Evolutionary conservation across 37 sponge, comb jelly and placozoan species (phyloP).

Genomic region (Hormiphora californensis): DNA sequence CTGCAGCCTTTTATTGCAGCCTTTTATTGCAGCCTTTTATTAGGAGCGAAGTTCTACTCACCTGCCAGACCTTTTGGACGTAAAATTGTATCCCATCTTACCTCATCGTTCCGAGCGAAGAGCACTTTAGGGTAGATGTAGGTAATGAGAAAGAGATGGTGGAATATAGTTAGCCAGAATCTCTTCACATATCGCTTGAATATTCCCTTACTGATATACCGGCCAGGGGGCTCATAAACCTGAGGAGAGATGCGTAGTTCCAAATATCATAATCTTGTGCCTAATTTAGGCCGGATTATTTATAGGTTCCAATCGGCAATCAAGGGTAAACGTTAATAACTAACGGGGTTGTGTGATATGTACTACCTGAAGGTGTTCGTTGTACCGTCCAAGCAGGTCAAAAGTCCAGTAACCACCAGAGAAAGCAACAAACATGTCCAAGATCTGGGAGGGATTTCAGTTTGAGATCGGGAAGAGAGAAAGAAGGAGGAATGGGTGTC

Average conservation of each 20-base stretch:
- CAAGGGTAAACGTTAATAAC: neutral
- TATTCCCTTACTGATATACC: conserved; percentile 15
- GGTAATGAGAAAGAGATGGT: neutral
- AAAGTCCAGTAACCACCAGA: conserved; percentile 42
- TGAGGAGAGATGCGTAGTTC: neutral
- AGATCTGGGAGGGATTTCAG: conserved; percentile 9
- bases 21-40: no score
- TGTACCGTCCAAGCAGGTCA: conserved; percentile 30
- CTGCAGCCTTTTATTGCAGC: no score
- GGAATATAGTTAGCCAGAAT: neutral
- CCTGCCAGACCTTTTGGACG: no score
- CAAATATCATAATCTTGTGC: neutral
- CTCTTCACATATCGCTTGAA: neutral
- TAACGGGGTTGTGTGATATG: neutral
- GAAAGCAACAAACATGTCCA: conserved; percentile 54
- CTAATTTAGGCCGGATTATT: neutral
- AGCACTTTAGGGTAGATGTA: conserved; percentile 15
- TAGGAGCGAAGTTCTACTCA: no score
- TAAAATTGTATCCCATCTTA: neutral
- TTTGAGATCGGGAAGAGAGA: no score
- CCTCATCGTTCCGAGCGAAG: conserved; percentile 47
- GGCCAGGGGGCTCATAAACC: conserved; percentile 33
- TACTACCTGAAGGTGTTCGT: conserved; percentile 36
- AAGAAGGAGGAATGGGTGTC: neutral
- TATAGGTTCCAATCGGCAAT: neutral